phyloP scores from a whole-genome alignment of 1,140 invertebrate species.

The Pseudoatta argentina region DNA sequence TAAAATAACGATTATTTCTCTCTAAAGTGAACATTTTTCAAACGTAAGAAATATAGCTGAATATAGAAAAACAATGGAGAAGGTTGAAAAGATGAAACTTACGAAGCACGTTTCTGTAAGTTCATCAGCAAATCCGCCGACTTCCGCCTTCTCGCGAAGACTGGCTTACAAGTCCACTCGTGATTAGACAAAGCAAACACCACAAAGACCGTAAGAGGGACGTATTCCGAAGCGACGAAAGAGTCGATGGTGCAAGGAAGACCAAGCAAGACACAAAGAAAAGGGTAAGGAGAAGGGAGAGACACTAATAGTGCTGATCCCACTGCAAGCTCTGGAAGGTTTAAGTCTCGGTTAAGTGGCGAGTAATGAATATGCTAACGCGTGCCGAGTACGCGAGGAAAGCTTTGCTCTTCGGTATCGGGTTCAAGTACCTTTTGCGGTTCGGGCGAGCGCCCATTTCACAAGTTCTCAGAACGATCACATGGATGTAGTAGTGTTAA shows the following conservation, averaged over 20 bases:
- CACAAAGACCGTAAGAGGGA: slow-evolving; percentile 46
- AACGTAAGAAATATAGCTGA: not conserved
- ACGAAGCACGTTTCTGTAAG: slow-evolving; percentile 44
- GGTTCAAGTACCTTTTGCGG: slow-evolving; percentile 76
- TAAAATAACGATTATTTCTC: too few species aligned
- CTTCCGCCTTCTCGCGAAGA: slow-evolving; percentile 52
- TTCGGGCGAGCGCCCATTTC: slow-evolving; percentile 44
- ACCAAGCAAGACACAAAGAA: slow-evolving; percentile 46
- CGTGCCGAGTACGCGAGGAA: slow-evolving; percentile 79
- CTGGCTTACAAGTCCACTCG: slow-evolving; percentile 54
- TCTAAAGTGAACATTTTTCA: not conserved
- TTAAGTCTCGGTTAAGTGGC: slow-evolving; percentile 78
- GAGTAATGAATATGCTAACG: slow-evolving; percentile 83
- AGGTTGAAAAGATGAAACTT: slow-evolving; percentile 21
- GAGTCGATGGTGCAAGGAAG: slow-evolving; percentile 15
- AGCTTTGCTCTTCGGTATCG: slow-evolving; percentile 79
- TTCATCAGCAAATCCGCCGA: slow-evolving; percentile 36
- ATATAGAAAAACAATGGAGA: slow-evolving; percentile 10
- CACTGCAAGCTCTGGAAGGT: slow-evolving; percentile 71
- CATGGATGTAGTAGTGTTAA: not conserved
- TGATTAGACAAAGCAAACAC: slow-evolving; percentile 63
- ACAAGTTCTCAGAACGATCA: slow-evolving; percentile 23
- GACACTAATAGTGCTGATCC: slow-evolving; percentile 82
- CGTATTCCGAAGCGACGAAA: slow-evolving; percentile 2
- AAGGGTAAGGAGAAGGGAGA: slow-evolving; percentile 56